Evolutionary conservation across 2,113 vertebrate species (phyloP).

Genomic region (Saccopteryx leptura): DNA sequence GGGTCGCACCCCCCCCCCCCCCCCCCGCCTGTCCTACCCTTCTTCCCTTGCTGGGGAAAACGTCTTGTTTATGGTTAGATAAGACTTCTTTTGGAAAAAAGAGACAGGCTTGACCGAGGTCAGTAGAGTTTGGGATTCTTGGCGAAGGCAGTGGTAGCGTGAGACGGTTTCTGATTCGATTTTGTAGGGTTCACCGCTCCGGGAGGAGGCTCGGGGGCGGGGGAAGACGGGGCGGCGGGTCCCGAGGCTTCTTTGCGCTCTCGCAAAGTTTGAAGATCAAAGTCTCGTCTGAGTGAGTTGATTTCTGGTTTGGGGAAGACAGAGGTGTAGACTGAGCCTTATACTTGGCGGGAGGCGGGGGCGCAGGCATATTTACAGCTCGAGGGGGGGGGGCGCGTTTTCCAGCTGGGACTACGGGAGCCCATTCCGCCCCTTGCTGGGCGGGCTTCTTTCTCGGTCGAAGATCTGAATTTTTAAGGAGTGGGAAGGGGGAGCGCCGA

Average conservation of each 20-base stretch:
- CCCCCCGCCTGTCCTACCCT: not conserved
- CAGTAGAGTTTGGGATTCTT: constrained; percentile 74
- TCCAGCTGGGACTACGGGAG: constrained; percentile 17
- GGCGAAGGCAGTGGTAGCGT: constrained; percentile 45
- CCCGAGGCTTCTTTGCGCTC: constrained; percentile 5
- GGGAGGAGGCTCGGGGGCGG: not conserved
- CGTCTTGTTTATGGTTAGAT: constrained; percentile 63
- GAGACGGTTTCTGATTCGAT: constrained; percentile 73
- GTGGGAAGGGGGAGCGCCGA: constrained; percentile 53
- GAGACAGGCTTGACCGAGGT: constrained; percentile 13
- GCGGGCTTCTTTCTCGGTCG: constrained; percentile 60
- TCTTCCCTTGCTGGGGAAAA: not conserved
- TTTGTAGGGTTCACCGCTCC: constrained; percentile 52
- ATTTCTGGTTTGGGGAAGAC: constrained; percentile 14
- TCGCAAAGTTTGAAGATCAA: constrained; percentile 73
- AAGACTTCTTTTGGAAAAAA: constrained; percentile 49
- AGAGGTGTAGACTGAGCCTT: constrained; percentile 25
- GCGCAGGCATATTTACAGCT: not conserved
- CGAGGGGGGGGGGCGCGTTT: not conserved
- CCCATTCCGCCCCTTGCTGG: constrained; percentile 57
- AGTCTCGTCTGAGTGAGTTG: constrained; percentile 43
- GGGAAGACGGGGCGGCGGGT: not conserved
- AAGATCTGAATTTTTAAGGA: constrained; percentile 81
- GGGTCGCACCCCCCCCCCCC: not conserved
- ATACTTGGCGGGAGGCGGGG: constrained; percentile 6